Evolutionary conservation across 2,888 invertebrate genomes (phyloP).

Genomic region (Hyposoter dolosus): DNA sequence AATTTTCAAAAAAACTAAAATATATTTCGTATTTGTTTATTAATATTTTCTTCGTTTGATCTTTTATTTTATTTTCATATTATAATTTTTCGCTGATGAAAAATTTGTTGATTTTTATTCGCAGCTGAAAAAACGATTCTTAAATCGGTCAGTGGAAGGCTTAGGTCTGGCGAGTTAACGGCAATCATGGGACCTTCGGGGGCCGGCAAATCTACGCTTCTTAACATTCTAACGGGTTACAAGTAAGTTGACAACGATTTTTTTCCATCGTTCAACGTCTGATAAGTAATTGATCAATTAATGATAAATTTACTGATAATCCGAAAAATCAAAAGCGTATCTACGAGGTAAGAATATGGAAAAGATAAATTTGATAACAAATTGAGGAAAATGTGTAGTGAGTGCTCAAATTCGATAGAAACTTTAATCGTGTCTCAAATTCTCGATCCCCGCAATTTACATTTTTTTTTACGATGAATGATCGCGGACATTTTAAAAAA

Average conservation of each 20-base stretch:
- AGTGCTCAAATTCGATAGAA: background rate
- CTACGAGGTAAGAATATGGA: background rate
- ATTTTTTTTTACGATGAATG: background rate
- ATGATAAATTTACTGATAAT: conserved; percentile 14
- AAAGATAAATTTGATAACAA: background rate
- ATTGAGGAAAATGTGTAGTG: background rate
- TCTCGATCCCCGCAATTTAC: background rate
- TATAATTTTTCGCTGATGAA: background rate
- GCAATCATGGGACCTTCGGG: conserved; percentile 99
- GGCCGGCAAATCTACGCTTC: conserved; percentile 96
- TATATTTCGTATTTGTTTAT: background rate
- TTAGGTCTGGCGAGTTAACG: conserved; percentile 95
- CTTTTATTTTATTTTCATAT: background rate
- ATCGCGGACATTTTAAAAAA: background rate
- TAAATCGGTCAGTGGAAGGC: conserved; percentile 95
- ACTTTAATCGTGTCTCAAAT: background rate
- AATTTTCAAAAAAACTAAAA: background rate
- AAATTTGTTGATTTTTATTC: conserved; percentile 79
- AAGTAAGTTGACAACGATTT: conserved; percentile 88
- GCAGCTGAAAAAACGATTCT: conserved; percentile 94
- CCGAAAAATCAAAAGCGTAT: background rate
- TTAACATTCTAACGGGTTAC: conserved; percentile 98
- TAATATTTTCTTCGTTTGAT: background rate
- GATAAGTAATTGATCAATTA: background rate
- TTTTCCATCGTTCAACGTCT: background rate